Evolutionary conservation across 2,113 vertebrate species (phyloP).

Genomic region (Pterocles burchelli): DNA sequence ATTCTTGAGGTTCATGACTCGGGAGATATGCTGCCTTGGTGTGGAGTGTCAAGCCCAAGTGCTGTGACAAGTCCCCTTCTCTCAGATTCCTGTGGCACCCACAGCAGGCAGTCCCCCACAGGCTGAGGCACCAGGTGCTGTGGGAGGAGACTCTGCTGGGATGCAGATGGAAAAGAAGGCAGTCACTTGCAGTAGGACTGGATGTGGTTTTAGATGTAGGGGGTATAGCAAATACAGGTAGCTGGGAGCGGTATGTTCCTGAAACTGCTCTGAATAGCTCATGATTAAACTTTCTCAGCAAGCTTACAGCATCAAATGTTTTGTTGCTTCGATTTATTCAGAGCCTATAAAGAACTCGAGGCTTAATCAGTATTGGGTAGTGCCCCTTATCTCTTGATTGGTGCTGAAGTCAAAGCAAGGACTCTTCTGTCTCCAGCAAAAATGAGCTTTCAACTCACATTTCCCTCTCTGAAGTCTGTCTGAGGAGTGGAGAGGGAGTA

Average conservation of each 20-base stretch:
- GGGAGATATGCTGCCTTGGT: neutral
- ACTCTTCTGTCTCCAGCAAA: neutral
- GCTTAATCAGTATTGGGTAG: neutral
- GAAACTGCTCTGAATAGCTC: neutral
- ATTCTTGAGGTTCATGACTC: neutral
- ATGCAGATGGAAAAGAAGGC: neutral
- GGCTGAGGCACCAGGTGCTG: neutral
- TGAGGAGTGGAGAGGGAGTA: neutral
- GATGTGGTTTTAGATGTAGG: neutral
- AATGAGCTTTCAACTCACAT: neutral
- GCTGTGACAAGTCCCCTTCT: neutral
- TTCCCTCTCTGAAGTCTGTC: neutral
- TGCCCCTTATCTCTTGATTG: neutral
- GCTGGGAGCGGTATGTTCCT: neutral
- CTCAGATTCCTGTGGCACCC: neutral
- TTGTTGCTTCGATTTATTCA: slow-evolving; percentile 8
- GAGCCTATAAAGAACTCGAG: neutral
- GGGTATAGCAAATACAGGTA: neutral
- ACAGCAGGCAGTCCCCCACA: neutral
- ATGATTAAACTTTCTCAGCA: neutral
- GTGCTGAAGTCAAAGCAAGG: neutral
- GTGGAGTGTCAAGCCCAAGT: neutral
- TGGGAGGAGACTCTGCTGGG: neutral
- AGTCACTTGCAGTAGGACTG: neutral
- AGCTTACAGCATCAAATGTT: neutral